These are phyloP conservation scores for Oceanodroma leucorhoa DNA, from an alignment of 2,797 vertebrate species.

Conservation along the genomic window DNA sequence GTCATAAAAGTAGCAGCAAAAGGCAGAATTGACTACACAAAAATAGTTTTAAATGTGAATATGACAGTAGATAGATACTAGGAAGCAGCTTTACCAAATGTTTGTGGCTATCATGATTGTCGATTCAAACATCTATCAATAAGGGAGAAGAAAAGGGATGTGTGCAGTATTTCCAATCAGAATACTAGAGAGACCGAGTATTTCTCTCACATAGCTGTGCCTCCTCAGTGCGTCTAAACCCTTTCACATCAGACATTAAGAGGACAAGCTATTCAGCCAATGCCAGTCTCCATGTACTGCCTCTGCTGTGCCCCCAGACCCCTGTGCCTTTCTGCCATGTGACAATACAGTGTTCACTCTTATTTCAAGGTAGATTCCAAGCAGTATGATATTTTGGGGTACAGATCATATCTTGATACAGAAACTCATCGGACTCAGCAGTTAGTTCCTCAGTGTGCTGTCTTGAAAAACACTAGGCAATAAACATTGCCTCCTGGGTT, in stretches of 20 bases:
- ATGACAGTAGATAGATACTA: neutral
- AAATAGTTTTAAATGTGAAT: neutral
- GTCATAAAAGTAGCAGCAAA: neutral
- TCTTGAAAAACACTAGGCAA: neutral
- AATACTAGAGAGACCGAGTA: neutral
- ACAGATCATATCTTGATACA: neutral
- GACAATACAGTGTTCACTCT: neutral
- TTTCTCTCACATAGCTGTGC: neutral
- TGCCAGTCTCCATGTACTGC: accelerated
- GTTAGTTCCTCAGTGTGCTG: neutral
- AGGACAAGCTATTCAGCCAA: neutral
- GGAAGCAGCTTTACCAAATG: neutral
- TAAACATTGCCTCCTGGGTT: neutral
- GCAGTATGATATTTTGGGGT: neutral
- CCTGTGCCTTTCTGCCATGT: neutral
- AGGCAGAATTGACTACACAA: neutral
- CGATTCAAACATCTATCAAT: neutral
- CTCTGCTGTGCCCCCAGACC: neutral
- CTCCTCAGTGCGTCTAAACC: neutral
- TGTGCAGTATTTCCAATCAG: neutral
- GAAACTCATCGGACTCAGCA: neutral
- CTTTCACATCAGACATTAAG: neutral
- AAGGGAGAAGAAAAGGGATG: neutral
- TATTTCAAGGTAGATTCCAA: neutral
- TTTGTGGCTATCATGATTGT: neutral